These are phyloP conservation scores for Solenodon paradoxus DNA, from an alignment of 2,113 vertebrate species.

Conservation along the genomic window DNA sequence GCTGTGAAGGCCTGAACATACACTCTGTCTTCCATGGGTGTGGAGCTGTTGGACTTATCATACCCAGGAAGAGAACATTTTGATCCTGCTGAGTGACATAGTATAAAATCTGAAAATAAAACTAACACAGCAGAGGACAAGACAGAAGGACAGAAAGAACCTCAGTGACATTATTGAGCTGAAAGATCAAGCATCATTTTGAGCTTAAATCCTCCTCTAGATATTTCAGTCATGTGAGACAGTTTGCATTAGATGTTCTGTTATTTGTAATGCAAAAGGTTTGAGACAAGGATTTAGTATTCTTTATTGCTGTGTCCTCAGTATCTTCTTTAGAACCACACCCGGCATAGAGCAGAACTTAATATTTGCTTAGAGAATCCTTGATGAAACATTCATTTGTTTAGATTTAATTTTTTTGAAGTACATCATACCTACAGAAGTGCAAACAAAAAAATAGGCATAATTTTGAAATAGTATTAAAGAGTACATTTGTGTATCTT, in stretches of 20 bases:
- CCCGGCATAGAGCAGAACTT: background rate
- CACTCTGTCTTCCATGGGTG: background rate
- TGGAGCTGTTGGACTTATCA: background rate
- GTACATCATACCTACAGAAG: background rate
- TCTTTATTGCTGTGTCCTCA: background rate
- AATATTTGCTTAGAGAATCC: background rate
- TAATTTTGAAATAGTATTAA: background rate
- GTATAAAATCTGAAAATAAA: background rate
- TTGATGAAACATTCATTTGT: background rate
- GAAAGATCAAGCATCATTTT: background rate
- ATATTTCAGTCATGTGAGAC: background rate
- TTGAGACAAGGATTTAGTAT: background rate
- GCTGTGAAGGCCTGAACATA: background rate
- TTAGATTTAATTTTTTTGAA: background rate
- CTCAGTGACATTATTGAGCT: background rate
- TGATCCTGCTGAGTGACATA: background rate
- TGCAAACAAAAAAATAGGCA: background rate
- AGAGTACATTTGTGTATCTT: background rate
- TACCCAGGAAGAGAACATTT: background rate
- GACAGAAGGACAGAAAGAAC: background rate
- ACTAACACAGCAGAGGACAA: background rate
- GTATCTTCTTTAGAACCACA: background rate
- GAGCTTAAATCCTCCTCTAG: background rate
- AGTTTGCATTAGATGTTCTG: background rate
- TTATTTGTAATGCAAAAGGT: constrained; percentile 2